Base-by-base conservation (phyloP, 2,113 vertebrate genomes). In the Scartelaos histophorus region DNA sequence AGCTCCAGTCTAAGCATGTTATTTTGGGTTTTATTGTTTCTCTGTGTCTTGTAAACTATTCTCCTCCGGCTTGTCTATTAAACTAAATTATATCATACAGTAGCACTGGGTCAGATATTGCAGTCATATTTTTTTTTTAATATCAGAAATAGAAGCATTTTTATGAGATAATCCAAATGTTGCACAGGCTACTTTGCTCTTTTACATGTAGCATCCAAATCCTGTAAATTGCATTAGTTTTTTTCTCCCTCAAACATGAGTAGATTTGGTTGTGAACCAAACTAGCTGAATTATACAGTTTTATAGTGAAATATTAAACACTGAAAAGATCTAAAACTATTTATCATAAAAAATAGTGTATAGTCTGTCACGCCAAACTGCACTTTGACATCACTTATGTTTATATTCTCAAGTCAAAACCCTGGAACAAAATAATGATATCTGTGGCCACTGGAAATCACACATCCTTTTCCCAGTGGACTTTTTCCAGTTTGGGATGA, bases 401-500 rank as follows among this genome's bases (percentile, higher is more conserved):
- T 38, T n/a, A 64, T 38, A 3, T 43, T 17, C 5, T 43, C 61
- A 12, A 34, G 19, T 38, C 34, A 64, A 64, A 43, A 38, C n/a
- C 11, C 34, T 64, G 61, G 61, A 38, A 38, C 61, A 64, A 64
- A 64, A 65, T 66, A 66, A 66, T 66, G 46, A 22, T 47, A 66
- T 46, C 38, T 43, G 43, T 12, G 66, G 62, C 46, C 25, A 54
- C 15, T 4, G 65, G 46, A 58, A 54, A 72, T 70, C 43, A 24
- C 74, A 77, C 65, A 73, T 76, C 70, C 75, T 69, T 49, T 80
- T 76, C 13, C 69, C 60, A 25, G 15, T 76, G 65, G 24, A 60
- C 56, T 69, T 78, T 78, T 71, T 83, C 73, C 65, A 54, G 45
- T 73, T 75, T 49, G 34, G 66, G 69, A 81, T 85, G 75, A 81